Evolutionary conservation across 1,140 invertebrate genomes (phyloP), one percentile per base, ranked within the genome.

Genomic region (Anoplolepis gracilipes): DNA sequence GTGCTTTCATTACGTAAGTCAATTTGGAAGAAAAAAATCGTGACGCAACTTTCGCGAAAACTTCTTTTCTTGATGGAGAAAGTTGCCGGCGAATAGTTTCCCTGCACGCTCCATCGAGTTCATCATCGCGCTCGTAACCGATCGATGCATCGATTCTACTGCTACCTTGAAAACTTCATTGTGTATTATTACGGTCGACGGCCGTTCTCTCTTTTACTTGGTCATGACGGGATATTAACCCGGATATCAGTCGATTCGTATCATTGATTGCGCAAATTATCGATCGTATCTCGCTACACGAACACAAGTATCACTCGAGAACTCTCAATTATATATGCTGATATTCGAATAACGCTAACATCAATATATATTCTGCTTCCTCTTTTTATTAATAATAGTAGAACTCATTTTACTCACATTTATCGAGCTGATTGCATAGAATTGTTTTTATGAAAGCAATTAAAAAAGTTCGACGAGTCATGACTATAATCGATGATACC

Each of bases 101-200:
- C 16, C 6, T n/a, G 28, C 19, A 16, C 33, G 39, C 57, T 49
- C 7, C 33, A 16, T 19, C 30, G 28, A 62, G 39, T 77, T 85
- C 36, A 85, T 85, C 55, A 77, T 70, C 36, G n/a, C 49, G 16
- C 1, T 8, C 73, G 61, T 69, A 25, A 36, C 53, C 42, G 39
- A 57, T 69, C 64, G 76, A 85, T 85, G 33, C 59, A 72, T 81
- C 57, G 84, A 81, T 82, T 82, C 30, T 16, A 19, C 11, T 8
- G 73, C 57, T 55, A 65, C 49, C 57, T 81, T 22, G 11, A n/a
- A 59, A 76, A 76, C 30, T 69, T 62, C 55, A n/a, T 8, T 49
- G 64, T 81, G 13, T 28, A 85, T 85, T 85, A 82, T 85, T 82
- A 53, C 64, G n/a, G n/a, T n/a, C n/a, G 19, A 11, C 36, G 49